These are phyloP conservation scores for Pristionchus exspectatus DNA, from an alignment of 2,888 invertebrate species.

Conservation along the genomic window DNA sequence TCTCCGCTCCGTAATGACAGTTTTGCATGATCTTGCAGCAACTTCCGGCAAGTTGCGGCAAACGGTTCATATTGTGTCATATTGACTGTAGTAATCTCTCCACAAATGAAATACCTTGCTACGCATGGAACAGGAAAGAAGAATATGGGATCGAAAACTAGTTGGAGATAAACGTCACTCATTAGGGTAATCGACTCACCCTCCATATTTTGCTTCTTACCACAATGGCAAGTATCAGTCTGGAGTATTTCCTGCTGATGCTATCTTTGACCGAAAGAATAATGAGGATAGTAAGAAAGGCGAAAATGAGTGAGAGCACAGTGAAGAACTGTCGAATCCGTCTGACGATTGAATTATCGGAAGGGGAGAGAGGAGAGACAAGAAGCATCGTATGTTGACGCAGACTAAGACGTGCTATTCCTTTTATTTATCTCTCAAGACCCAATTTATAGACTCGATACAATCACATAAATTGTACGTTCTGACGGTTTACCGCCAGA, in stretches of 20 bases:
- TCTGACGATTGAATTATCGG: neutral
- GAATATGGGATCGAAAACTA: neutral
- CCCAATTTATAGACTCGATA: neutral
- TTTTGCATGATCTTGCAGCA: no score
- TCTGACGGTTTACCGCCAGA: neutral
- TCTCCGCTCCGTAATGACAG: no score
- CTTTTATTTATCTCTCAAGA: neutral
- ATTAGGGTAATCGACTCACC: neutral
- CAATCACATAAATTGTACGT: neutral
- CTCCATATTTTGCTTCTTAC: neutral
- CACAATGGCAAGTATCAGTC: neutral
- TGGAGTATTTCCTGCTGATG: neutral
- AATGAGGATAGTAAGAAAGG: neutral
- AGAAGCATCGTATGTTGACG: neutral
- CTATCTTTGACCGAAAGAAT: neutral
- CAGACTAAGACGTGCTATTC: neutral
- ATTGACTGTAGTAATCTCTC: neutral
- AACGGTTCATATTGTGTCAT: no score
- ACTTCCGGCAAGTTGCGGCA: no score
- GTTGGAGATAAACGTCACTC: neutral
- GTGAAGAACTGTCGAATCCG: neutral
- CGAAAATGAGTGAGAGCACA: neutral
- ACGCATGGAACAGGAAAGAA: slow-evolving; percentile 7
- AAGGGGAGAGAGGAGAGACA: neutral
- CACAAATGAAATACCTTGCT: neutral